Evolutionary conservation across 2,113 vertebrate genomes (phyloP).

Genomic region (Kryptolebias marmoratus): DNA sequence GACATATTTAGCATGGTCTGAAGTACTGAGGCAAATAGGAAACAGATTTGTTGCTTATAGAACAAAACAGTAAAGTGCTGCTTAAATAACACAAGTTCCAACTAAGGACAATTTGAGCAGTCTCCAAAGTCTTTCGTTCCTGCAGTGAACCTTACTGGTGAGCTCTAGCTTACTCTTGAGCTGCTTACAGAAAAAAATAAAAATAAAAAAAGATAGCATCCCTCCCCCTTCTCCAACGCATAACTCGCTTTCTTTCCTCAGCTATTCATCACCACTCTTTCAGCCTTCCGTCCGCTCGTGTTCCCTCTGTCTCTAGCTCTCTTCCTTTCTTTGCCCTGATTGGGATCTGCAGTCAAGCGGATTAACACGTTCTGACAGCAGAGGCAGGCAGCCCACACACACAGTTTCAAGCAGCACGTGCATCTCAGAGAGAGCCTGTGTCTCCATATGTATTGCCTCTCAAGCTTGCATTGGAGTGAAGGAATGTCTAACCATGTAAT

Average conservation of each 20-base stretch:
- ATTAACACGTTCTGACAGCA: constrained; percentile 84
- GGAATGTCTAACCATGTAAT: constrained; percentile 67
- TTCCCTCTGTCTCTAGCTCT: constrained; percentile 54
- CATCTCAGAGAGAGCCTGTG: constrained; percentile 58
- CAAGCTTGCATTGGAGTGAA: constrained; percentile 64
- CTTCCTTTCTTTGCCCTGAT: constrained; percentile 73
- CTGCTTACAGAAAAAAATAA: constrained; percentile 26
- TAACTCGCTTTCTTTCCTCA: constrained; percentile 27
- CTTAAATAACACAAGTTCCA: background rate
- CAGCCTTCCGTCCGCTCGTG: constrained; percentile 41
- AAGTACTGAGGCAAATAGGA: background rate
- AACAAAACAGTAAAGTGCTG: constrained; percentile 15
- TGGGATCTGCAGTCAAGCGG: constrained; percentile 83
- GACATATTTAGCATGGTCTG: background rate
- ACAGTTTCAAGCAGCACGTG: constrained; percentile 62
- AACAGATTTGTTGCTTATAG: constrained; percentile 10
- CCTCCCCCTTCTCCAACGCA: constrained; percentile 32
- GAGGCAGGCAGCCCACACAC: constrained; percentile 72
- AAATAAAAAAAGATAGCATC: constrained; percentile 40
- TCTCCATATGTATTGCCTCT: constrained; percentile 70
- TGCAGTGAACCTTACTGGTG: constrained; percentile 16
- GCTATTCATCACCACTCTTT: constrained; percentile 45
- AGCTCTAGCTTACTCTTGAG: constrained; percentile 38
- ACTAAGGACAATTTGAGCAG: constrained; percentile 26
- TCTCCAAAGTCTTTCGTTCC: constrained; percentile 38